phyloP scores from a whole-genome alignment of 2,113 vertebrate genomes.

The Mixornis gularis region DNA sequence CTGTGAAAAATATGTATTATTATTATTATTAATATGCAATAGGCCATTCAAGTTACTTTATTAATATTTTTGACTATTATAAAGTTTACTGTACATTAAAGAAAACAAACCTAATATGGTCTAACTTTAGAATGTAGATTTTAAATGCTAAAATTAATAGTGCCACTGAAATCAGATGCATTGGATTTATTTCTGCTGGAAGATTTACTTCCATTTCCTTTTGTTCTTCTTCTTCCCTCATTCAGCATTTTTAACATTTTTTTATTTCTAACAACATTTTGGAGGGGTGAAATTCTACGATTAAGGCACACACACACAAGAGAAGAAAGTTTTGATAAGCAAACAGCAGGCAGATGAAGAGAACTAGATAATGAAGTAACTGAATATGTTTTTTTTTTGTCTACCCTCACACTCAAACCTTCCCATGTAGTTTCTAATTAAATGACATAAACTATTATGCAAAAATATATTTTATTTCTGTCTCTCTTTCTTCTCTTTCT shows the following conservation, averaged over 20 bases:
- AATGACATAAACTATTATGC: neutral
- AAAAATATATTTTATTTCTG: neutral
- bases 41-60: neutral
- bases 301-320: neutral
- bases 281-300: accelerated
- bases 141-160: neutral
- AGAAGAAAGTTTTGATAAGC: neutral
- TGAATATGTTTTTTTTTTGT: neutral
- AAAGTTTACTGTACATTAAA: neutral
- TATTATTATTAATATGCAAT: neutral
- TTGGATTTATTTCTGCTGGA: neutral
- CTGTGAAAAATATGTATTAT: neutral
- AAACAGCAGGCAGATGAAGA: neutral
- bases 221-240: accelerated
- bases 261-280: neutral
- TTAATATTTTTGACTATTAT: neutral
- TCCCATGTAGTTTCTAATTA: neutral
- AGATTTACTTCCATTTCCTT: neutral
- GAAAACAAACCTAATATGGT: neutral
- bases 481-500: neutral
- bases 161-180: neutral
- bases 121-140: neutral
- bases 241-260: neutral
- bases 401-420: neutral
- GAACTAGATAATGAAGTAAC: neutral